Percentiles rank a stretch among this genome's conserved stretches.
These are phyloP conservation scores for Hydroisotoma schaefferi DNA, from an alignment of 2,888 invertebrate species.

Conservation along the genomic window DNA sequence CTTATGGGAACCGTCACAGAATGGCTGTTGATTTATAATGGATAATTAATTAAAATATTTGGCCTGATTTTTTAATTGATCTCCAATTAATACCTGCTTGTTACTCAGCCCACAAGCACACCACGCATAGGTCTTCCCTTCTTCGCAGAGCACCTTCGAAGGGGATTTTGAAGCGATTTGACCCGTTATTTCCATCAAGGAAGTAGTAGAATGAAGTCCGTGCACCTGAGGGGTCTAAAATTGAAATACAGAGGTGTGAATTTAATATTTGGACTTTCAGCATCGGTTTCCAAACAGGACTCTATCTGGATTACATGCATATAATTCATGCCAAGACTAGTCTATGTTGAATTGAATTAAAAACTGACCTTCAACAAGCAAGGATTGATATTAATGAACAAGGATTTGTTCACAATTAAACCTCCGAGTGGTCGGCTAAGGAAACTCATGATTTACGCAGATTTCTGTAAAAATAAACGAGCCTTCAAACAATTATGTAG, in stretches of 20 bases:
- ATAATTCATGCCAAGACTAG: too few relatives aligned
- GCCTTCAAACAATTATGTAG: too few relatives aligned
- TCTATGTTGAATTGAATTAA: too few relatives aligned
- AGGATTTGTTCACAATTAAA: too few relatives aligned
- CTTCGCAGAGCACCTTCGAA: constrained; percentile 16
- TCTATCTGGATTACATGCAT: too few relatives aligned
- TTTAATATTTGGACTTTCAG: background rate
- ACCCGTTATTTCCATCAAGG: constrained; percentile 17
- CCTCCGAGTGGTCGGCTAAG: too few relatives aligned
- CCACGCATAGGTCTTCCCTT: constrained; percentile 32
- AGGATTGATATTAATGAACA: too few relatives aligned
- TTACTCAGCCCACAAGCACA: constrained; percentile 35
- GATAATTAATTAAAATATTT: background rate
- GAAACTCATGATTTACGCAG: too few relatives aligned
- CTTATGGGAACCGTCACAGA: constrained; percentile 36
- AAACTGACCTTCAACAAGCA: too few relatives aligned
- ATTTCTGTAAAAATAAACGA: too few relatives aligned
- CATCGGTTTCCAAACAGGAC: too few relatives aligned
- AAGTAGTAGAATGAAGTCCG: background rate
- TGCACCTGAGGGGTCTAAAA: background rate
- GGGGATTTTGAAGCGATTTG: constrained; percentile 25
- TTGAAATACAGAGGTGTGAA: background rate
- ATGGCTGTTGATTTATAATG: constrained; percentile 13
- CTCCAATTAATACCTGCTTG: constrained; percentile 17
- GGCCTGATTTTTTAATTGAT: background rate